Evolutionary conservation across 2,888 invertebrate species (phyloP).

Genomic region (Minunthozetes semirufus): DNA sequence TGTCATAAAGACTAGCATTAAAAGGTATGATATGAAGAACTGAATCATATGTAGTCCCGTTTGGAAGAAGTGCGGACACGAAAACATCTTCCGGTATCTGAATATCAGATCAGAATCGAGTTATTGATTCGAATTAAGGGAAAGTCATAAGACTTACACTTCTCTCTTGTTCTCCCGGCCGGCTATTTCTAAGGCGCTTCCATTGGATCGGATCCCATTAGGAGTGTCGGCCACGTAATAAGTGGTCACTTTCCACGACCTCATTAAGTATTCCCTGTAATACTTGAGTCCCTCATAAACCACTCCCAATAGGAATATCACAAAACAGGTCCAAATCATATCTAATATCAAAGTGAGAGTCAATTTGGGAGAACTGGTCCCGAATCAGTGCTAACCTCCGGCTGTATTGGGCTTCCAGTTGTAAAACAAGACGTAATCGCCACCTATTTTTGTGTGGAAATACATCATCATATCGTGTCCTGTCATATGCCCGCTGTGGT

Average conservation of each 20-base stretch:
- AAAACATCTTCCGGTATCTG: constrained; percentile 22
- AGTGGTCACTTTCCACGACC: constrained; percentile 38
- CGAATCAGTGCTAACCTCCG: constrained; percentile 53
- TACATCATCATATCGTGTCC: constrained; percentile 18
- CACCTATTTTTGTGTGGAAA: constrained; percentile 28
- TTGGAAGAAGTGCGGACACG: constrained; percentile 64
- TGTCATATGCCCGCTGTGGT: not conserved
- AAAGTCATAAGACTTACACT: not conserved
- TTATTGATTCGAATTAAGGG: not conserved
- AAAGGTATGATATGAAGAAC: constrained; percentile 79
- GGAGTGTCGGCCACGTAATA: constrained; percentile 40
- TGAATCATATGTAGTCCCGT: constrained; percentile 81
- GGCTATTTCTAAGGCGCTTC: not conserved
- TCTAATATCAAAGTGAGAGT: constrained; percentile 41
- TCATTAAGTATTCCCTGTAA: constrained; percentile 43
- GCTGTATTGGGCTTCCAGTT: constrained; percentile 69
- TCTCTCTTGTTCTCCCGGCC: not conserved
- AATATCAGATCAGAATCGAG: not conserved
- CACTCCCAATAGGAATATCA: constrained; percentile 82
- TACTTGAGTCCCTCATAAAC: constrained; percentile 87
- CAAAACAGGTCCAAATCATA: constrained; percentile 82
- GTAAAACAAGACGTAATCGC: constrained; percentile 62
- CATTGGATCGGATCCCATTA: not conserved
- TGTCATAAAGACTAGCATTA: constrained; percentile 96
- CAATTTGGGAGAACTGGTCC: not conserved